Evolutionary conservation across 2,797 vertebrate species (phyloP).

Genomic region (Australoheros facetus): DNA sequence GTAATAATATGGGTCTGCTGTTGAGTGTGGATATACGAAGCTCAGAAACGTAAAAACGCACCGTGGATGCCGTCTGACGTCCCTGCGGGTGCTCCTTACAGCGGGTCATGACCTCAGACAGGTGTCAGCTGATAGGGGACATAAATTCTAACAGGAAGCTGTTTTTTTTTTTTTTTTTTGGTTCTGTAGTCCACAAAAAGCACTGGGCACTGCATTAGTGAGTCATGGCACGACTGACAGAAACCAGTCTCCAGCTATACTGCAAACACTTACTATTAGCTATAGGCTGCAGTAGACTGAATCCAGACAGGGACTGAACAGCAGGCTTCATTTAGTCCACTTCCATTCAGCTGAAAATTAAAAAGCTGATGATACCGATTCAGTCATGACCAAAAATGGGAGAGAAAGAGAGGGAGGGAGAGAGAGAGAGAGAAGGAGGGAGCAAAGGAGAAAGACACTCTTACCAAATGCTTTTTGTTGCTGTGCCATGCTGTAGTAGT

Average conservation of each 20-base stretch:
- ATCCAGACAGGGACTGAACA: background rate
- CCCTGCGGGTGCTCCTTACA: slow-evolving; percentile 51
- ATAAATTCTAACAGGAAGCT: slow-evolving; percentile 60
- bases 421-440: background rate
- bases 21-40: background rate
- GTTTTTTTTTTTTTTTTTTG: slow-evolving; percentile 45
- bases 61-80: slow-evolving; percentile 46
- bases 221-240: slow-evolving; percentile 51
- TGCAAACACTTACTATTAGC: slow-evolving; percentile 16
- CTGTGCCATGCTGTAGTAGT: background rate
- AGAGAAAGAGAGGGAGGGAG: background rate
- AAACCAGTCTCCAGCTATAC: slow-evolving; percentile 21
- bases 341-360: background rate
- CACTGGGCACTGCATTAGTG: slow-evolving; percentile 35
- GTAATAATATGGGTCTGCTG: background rate
- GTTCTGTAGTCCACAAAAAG: slow-evolving; percentile 40
- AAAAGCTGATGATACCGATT: background rate
- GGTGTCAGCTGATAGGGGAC: slow-evolving; percentile 70
- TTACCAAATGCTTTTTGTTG: background rate
- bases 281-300: background rate
- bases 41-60: background rate
- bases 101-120: slow-evolving; percentile 79
- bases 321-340: background rate
- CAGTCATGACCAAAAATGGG: background rate
- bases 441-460: background rate